phyloP scores from a whole-genome alignment of 2,888 invertebrate genomes.

The Salticus scenicus region DNA sequence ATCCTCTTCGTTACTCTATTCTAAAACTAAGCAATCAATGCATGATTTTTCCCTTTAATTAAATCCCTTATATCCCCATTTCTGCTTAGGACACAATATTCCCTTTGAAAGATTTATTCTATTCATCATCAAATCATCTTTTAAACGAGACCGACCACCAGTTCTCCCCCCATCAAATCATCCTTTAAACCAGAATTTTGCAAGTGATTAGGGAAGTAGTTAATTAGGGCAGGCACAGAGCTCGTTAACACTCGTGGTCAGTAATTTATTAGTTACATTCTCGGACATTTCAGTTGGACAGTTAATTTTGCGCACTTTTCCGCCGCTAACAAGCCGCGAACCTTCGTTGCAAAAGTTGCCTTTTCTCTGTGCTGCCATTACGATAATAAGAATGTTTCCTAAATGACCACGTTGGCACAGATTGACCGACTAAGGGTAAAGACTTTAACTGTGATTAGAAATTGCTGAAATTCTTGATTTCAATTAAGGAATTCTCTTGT shows the following conservation, averaged over 20 bases:
- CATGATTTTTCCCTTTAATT: too few relatives aligned
- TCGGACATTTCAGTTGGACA: conserved; percentile 9
- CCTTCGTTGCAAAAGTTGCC: neutral
- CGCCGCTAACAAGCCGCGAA: conserved; percentile 7
- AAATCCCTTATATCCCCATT: neutral
- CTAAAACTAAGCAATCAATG: too few relatives aligned
- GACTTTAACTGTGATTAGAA: neutral
- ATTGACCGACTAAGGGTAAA: neutral
- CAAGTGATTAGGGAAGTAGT: conserved; percentile 4
- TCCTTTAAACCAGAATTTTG: neutral
- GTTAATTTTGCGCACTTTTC: conserved; percentile 15
- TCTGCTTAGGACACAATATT: neutral
- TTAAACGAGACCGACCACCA: neutral
- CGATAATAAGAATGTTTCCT: neutral
- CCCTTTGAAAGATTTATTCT: neutral
- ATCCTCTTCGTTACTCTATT: too few relatives aligned
- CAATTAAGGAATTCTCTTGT: neutral
- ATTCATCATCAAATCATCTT: conserved; percentile 5
- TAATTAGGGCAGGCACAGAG: neutral
- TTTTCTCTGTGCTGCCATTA: neutral
- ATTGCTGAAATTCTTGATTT: neutral
- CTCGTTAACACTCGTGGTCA: conserved; percentile 11
- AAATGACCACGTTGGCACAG: neutral
- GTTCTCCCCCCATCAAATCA: neutral
- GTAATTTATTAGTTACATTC: conserved; percentile 1